A percentile compares a stretch with the other conserved stretches of the same genome.
phyloP scores from a whole-genome alignment of 2,888 invertebrate species.

The Bhutanitis thaidina region DNA sequence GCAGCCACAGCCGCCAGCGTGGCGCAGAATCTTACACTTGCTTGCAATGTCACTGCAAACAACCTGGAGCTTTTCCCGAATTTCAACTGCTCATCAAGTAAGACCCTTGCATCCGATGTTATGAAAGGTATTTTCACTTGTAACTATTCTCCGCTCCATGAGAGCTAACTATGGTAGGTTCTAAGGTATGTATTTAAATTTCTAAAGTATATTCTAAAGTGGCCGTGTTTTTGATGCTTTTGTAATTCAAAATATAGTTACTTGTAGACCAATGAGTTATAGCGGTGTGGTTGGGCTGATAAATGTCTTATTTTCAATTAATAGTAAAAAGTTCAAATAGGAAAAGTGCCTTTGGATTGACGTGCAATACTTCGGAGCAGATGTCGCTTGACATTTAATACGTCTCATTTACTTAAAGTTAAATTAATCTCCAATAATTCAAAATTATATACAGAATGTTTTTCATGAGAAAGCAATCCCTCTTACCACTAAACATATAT shows the following conservation, averaged over 20 bases:
- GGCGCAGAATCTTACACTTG: slow-evolving; percentile 9
- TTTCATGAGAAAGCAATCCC: no score
- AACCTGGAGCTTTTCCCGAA: slow-evolving; percentile 27
- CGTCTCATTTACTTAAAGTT: no score
- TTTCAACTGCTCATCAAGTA: slow-evolving; percentile 39
- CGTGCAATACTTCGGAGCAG: no score
- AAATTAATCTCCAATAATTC: no score
- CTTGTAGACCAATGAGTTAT: slow-evolving; percentile 19
- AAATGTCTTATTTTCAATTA: no score
- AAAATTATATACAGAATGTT: no score
- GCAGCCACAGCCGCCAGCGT: background rate
- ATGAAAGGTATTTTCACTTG: slow-evolving; percentile 42
- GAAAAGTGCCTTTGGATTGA: no score
- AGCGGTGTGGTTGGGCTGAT: slow-evolving; percentile 2
- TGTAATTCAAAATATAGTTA: slow-evolving; percentile 8
- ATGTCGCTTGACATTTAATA: no score
- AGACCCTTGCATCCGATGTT: slow-evolving; percentile 28
- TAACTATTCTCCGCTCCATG: slow-evolving; percentile 36
- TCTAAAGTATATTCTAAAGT: background rate
- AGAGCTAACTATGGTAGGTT: slow-evolving; percentile 28
- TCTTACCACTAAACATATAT: no score
- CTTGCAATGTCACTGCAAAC: slow-evolving; percentile 33
- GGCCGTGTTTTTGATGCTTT: slow-evolving; percentile 4
- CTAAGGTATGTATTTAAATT: background rate
- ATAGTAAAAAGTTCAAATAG: no score